Evolutionary conservation across 64 coral and sea anemone species (phyloP), one percentile per base, ranked within the genome.

Genomic region (Trachythela sp.): DNA sequence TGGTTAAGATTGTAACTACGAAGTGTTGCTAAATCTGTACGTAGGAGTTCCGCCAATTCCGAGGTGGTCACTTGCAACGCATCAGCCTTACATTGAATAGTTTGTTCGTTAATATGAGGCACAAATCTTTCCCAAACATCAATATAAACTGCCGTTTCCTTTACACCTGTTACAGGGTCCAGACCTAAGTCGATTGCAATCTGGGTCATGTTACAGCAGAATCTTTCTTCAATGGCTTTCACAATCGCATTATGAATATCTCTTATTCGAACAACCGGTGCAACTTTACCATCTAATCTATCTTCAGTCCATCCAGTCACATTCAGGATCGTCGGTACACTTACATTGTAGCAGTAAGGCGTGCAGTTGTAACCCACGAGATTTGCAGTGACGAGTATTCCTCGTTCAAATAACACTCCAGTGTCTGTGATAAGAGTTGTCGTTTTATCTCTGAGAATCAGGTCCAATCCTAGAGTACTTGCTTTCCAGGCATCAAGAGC

Each of bases 51-150:
- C 13, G 75, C 75, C 15, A 80, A 35, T 80, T 80, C 75, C 15
- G 32, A 35, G 0, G 75, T 18, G 20, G 75, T 80, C 9, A 80
- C 75, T 80, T 35, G 31, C 75, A 80, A 80, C 31, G 15, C 31
- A 22, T 38, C 32, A 35, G 75, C 75, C 33, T 80, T 80, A 30
- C 75, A 80, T 80, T 80, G 75, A 80, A 80, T 80, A 18, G 75
- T 80, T 36, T 13, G 3, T 22, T 37, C 33, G 37, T 10, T 39
- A 34, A 80, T 29, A 80, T 2, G 75, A 13, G 75, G 75, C 10
- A 80, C 75, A 80, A 80, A 80, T 36, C 15, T 35, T 35, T 80
- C 75, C 75, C 75, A 80, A 39, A 80, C 37, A 39, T 15, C 30
- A 18, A 37, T 37, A 35, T 80, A 37, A 15, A 2, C 31, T 34